Base-by-base conservation (phyloP, 2,797 vertebrate genomes). In the Oryzias dopingdopingensis region DNA sequence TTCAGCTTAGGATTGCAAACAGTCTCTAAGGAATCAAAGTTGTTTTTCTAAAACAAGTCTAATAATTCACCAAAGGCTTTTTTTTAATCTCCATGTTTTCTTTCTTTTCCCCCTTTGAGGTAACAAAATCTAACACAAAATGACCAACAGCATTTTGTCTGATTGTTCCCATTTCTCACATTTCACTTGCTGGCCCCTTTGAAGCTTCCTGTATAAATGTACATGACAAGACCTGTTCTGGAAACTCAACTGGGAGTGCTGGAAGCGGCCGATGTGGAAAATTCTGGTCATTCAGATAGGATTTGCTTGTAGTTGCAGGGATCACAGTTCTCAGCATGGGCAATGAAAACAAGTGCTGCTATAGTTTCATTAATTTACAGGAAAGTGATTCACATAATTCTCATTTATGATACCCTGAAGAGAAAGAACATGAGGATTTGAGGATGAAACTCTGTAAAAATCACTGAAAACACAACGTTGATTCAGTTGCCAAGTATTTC, bases 341-440 rank as follows among this genome's bases (percentile, higher is more conserved):
- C 16, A 43, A 22, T 49, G 57, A 55, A 41, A 37, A 49, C 22
- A 56, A 4, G 17, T 43, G 15, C 44, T 46, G 40, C 44, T 53
- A 29, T 67, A 37, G 10, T 72, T 46, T 69, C 49, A 61, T 72
- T 52, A 42, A 49, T 43, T 10, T 24, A 51, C 18, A 46, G 32
- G 40, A 46, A 48, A 49, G n/a, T 49, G 17, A 42, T 49, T 42
- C 45, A 46, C 14, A 15, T 56, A 41, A 65, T 69, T 23, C 45
- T 48, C 16, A 45, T 58, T 42, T 77, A 68, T 62, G 52, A 63
- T 47, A 59, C 54, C 42, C 52, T 69, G 53, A 56, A 69, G 64
- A 59, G 49, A 52, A 14, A 43, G 18, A 53, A 22, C 49, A 41
- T 45, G 48, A 52, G 46, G 59, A 43, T 56, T 49, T 69, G 13